These are phyloP conservation scores for Petrophora chlorosata DNA, from an alignment of 2,888 invertebrate species.

Conservation along the genomic window DNA sequence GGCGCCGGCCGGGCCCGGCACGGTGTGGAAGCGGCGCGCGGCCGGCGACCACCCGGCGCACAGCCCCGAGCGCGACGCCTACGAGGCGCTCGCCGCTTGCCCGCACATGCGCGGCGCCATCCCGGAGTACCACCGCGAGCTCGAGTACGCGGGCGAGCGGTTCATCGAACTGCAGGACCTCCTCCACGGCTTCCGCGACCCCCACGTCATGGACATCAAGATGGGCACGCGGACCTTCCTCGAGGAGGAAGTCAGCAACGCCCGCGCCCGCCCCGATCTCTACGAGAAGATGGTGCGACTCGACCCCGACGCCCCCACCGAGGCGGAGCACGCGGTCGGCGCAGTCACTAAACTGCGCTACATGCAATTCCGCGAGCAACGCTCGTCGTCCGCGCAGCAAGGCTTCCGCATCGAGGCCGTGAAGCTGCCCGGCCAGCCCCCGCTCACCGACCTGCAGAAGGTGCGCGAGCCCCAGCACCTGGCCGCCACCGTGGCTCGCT, in stretches of 20 bases:
- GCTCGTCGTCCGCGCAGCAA: slow-evolving; percentile 95
- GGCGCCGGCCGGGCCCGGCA: slow-evolving; percentile 96
- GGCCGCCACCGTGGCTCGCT: slow-evolving; percentile 88
- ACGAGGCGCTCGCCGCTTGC: slow-evolving; percentile 91
- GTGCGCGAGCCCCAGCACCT: slow-evolving; percentile 92
- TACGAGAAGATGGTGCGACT: slow-evolving; percentile 98
- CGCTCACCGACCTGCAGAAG: slow-evolving; percentile 94
- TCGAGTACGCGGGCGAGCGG: slow-evolving; percentile 89
- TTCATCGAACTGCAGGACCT: slow-evolving; percentile 98
- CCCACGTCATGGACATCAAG: slow-evolving; percentile 98
- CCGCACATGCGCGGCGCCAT: slow-evolving; percentile 88
- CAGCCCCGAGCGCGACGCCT: slow-evolving; percentile 90
- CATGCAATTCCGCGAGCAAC: slow-evolving; percentile 97
- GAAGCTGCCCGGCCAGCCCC: slow-evolving; percentile 91
- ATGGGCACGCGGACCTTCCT: slow-evolving; percentile 98
- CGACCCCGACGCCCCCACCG: slow-evolving; percentile 93
- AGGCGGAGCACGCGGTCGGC: slow-evolving; percentile 90
- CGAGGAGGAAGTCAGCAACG: slow-evolving; percentile 96
- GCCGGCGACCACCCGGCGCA: slow-evolving; percentile 87
- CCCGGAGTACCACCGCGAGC: slow-evolving; percentile 93
- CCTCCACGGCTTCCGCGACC: slow-evolving; percentile 94
- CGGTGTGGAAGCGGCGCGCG: slow-evolving; percentile 95
- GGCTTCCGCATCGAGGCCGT: slow-evolving; percentile 98
- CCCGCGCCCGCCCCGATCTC: slow-evolving; percentile 91
- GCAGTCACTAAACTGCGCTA: slow-evolving; percentile 98